A percentile compares a stretch with the other conserved stretches of the same genome.
Evolutionary conservation across 2,797 vertebrate species (phyloP).

Genomic region (Falco rusticolus): DNA sequence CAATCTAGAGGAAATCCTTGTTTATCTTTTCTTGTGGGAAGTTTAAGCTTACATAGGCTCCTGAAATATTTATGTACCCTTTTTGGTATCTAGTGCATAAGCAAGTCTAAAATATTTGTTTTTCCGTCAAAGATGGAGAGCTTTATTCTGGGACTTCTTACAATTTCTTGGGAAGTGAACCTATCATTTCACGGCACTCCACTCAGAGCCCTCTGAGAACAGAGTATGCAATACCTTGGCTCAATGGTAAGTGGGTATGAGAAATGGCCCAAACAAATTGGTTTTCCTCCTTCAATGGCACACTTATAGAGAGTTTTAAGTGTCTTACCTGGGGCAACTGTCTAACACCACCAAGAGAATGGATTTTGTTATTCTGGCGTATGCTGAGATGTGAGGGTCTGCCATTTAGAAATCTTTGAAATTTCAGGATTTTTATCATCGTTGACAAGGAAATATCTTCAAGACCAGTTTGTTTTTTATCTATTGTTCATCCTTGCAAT

Average conservation of each 20-base stretch:
- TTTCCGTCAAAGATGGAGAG: constrained; percentile 85
- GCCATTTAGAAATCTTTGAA: background rate
- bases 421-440: background rate
- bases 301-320: background rate
- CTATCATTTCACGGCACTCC: constrained; percentile 92
- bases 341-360: background rate
- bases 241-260: constrained; percentile 87
- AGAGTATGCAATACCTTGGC: constrained; percentile 96
- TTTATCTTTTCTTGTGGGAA: constrained; percentile 39
- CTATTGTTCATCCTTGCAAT: background rate
- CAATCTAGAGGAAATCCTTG: background rate
- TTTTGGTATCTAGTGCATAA: background rate
- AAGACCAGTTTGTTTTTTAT: background rate
- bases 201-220: constrained; percentile 89
- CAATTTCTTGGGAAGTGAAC: constrained; percentile 96
- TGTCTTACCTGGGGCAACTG: background rate
- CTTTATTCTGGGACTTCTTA: constrained; percentile 94
- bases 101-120: background rate
- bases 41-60: background rate
- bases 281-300: background rate
- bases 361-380: background rate
- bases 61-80: background rate
- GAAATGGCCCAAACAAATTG: background rate
- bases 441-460: background rate
- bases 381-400: background rate